Conservation (phyloP, 2,113 vertebrate genomes). For the Platysteira castanea region DNA sequence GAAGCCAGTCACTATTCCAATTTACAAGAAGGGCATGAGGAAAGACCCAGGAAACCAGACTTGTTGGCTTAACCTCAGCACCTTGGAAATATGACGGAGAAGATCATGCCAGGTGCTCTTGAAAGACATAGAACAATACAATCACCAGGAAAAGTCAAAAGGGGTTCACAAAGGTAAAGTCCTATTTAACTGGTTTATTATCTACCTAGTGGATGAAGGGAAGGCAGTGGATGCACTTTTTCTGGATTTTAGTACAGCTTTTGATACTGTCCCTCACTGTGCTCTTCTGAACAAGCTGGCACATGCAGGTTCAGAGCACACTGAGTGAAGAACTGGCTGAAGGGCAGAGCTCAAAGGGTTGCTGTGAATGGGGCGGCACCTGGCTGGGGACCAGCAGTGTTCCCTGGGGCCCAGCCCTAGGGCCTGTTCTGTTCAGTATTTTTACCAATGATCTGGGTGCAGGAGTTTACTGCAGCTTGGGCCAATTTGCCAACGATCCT, state of each 20-base stretch:
- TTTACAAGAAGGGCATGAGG: not conserved
- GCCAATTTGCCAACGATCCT: not conserved
- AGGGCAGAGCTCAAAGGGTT: not conserved
- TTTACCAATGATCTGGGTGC: not conserved
- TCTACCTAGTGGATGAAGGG: not conserved
- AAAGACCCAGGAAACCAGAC: not conserved
- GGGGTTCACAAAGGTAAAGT: not conserved
- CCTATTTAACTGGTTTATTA: not conserved
- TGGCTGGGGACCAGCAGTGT: accelerated
- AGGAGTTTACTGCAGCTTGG: not conserved
- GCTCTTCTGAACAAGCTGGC: not conserved
- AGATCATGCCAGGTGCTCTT: not conserved
- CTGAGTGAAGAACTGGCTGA: not conserved
- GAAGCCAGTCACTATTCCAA: not conserved
- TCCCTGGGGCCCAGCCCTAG: not conserved
- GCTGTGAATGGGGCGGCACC: not conserved
- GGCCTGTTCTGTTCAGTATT: not conserved
- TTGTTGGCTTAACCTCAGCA: not conserved
- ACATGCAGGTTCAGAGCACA: not conserved
- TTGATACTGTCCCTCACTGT: not conserved
- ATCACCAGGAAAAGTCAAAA: not conserved
- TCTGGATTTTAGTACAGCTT: not conserved
- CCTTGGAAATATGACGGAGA: not conserved
- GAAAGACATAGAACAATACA: not conserved
- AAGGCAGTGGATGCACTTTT: not conserved